These are phyloP conservation scores for Dyspetes luteomarginatus DNA, from an alignment of 2,888 invertebrate genomes.

Conservation along the genomic window DNA sequence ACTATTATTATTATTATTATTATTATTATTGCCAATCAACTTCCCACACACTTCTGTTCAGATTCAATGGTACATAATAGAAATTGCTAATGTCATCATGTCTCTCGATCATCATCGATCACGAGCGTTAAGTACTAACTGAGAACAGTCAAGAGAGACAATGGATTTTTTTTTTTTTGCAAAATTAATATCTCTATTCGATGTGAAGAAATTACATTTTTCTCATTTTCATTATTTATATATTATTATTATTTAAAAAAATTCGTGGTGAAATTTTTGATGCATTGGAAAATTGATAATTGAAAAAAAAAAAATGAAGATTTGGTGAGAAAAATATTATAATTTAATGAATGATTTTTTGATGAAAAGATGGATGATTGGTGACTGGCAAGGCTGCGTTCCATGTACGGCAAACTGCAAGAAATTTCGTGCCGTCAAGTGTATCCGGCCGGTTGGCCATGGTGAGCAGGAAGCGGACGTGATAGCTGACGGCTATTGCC, in stretches of 20 bases:
- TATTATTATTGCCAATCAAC: constrained; percentile 55
- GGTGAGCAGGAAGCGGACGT: constrained; percentile 79
- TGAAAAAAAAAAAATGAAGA: too few species aligned
- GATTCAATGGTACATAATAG: constrained; percentile 51
- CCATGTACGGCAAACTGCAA: constrained; percentile 74
- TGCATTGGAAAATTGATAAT: too few species aligned
- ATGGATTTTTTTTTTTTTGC: neutral
- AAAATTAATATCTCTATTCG: neutral
- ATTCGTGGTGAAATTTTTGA: too few species aligned
- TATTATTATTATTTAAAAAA: too few species aligned
- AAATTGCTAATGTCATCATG: constrained; percentile 53
- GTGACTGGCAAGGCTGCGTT: constrained; percentile 79
- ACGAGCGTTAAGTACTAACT: neutral
- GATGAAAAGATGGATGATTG: constrained; percentile 79
- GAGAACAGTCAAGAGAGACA: too few species aligned
- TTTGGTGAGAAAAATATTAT: neutral
- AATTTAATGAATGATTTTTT: neutral
- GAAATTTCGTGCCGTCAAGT: constrained; percentile 76
- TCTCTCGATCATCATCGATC: constrained; percentile 50
- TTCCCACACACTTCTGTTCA: constrained; percentile 56
- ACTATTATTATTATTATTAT: too few species aligned
- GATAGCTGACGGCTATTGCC: constrained; percentile 77
- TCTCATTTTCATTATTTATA: too few species aligned
- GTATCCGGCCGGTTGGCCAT: constrained; percentile 78
- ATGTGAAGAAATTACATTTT: neutral